A percentile compares a stretch with the other conserved stretches of the same genome.
These are phyloP conservation scores for Homalodisca vitripennis DNA, from an alignment of 1,140 invertebrate species.

Conservation along the genomic window DNA sequence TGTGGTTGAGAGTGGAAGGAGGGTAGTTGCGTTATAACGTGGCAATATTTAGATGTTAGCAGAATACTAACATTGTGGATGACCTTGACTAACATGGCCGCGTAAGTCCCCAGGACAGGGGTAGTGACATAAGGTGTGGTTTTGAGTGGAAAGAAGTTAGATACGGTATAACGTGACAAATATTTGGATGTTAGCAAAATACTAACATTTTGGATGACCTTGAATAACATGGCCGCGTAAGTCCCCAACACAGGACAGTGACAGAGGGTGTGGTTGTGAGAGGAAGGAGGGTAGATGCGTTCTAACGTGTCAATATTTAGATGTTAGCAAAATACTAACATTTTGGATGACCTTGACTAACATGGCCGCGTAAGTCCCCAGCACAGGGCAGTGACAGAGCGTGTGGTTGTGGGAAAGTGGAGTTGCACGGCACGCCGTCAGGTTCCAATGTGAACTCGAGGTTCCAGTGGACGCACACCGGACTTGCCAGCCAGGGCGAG, in stretches of 20 bases:
- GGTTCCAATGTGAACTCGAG: constrained; percentile 31
- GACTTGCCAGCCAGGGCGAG: constrained; percentile 34
- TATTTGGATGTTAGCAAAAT: too few species aligned
- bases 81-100: constrained; percentile 32
- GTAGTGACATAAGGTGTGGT: too few species aligned
- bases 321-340: too few species aligned
- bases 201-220: background rate
- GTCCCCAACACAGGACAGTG: constrained; percentile 33
- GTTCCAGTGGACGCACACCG: constrained; percentile 26
- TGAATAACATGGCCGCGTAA: constrained; percentile 33
- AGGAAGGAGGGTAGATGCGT: too few species aligned
- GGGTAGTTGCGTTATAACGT: too few species aligned
- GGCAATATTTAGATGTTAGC: too few species aligned
- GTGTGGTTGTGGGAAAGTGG: constrained; percentile 15
- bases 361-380: constrained; percentile 33
- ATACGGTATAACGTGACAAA: too few species aligned
- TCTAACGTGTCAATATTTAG: too few species aligned
- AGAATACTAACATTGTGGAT: background rate
- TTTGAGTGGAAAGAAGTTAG: too few species aligned
- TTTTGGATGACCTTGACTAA: constrained; percentile 22
- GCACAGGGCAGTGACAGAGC: constrained; percentile 33
- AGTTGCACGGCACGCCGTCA: constrained; percentile 27
- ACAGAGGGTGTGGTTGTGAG: too few species aligned
- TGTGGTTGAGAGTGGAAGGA: too few species aligned
- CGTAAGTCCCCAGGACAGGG: constrained; percentile 31